Evolutionary conservation across 2,797 vertebrate genomes (phyloP).

Genomic region (Agapornis canus): DNA sequence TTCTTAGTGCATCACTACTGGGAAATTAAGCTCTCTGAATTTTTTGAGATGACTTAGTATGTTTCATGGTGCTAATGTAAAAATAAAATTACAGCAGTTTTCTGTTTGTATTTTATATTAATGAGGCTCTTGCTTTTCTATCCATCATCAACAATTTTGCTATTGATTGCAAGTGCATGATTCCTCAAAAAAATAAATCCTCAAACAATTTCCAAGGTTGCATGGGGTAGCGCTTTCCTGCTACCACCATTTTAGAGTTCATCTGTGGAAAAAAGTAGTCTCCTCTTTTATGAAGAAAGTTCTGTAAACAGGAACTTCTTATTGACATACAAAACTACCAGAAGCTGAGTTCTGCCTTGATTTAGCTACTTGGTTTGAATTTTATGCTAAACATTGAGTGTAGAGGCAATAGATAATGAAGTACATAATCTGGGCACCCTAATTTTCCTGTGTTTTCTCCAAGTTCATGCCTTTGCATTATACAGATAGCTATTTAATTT

Average conservation of each 20-base stretch:
- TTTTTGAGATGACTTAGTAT: not conserved
- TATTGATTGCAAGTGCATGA: not conserved
- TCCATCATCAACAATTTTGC: not conserved
- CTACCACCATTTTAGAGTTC: not conserved
- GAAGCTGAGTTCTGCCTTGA: not conserved
- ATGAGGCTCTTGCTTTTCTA: not conserved
- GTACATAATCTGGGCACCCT: not conserved
- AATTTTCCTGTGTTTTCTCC: not conserved
- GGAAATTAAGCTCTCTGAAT: not conserved
- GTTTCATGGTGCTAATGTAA: not conserved
- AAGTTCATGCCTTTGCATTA: not conserved
- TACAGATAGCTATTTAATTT: not conserved
- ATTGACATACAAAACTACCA: not conserved
- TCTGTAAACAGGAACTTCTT: not conserved
- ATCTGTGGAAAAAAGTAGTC: not conserved
- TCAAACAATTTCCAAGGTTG: not conserved
- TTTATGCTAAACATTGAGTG: not conserved
- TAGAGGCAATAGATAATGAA: not conserved
- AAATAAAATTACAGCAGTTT: not conserved
- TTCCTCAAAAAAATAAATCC: not conserved
- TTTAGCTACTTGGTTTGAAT: not conserved
- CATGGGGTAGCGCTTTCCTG: not conserved
- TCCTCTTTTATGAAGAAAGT: not conserved
- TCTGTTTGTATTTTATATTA: not conserved
- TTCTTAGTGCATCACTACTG: not conserved